Base-by-base conservation (phyloP, 53 echinoderm and acorn worm species). In the Paracentrotus lividus region DNA sequence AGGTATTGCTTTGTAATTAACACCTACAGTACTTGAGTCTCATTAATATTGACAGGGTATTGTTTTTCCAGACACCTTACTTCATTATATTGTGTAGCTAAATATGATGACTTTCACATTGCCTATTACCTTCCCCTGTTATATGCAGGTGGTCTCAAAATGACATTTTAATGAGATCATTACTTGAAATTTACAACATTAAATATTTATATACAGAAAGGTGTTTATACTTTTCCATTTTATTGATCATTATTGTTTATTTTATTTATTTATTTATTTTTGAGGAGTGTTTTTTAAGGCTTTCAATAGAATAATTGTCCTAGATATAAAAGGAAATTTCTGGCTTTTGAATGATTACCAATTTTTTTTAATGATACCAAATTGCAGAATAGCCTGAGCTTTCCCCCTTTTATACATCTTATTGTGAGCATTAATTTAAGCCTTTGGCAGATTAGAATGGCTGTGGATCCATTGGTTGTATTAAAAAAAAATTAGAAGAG, bases 31-130 rank as follows among this genome's bases (percentile, higher is more conserved):
- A 72, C 81, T 47, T n/a, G 81, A 81, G 38, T 36, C 47, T 81
- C 44, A 81, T 81, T 47, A 81, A 81, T 24, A 24, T 81, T 81
- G 47, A 81, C 81, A 47, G 47, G 81, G 81, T 81, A 81, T 81
- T 81, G 26, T 81, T 81, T 81, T 47, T n/a, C 81, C 81, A 81
- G 81, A 81, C 27, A 44, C 81, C 44, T 47, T 81, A 3, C 31
- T 26, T n/a, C 12, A n/a, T 26, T 81, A 27, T 27, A 26, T 81
- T 26, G 47, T 81, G 81, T 8, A 45, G 81, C n/a, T 44, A 9
- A 81, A 47, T 81, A 81, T 81, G 47, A 81, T 47, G 81, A 81
- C 24, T 81, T 81, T 81, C 26, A 81, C 81, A 26, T 81, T 10
- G 27, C 81, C 12, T 26, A 45, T 42, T 77, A 24, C 81, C 44